phyloP scores from a whole-genome alignment of 2,888 invertebrate species.

The Herminia tarsipennalis region DNA sequence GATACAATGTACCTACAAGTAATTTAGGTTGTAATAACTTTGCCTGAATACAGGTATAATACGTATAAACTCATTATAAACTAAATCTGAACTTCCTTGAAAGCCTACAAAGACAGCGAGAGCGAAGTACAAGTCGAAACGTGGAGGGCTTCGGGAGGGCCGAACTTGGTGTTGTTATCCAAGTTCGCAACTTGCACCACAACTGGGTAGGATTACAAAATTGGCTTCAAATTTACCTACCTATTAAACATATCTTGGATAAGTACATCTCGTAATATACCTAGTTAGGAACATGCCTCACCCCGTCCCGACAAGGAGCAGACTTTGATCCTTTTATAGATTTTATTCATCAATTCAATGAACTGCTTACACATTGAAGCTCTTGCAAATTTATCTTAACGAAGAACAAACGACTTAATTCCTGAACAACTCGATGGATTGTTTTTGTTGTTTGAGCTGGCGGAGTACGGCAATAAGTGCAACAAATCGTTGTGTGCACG shows the following conservation, averaged over 20 bases:
- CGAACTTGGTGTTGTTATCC: constrained; percentile 52
- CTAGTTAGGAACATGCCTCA: too few species aligned
- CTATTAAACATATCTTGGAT: background rate
- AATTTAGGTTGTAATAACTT: background rate
- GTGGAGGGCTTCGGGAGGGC: constrained; percentile 59
- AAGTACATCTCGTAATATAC: background rate
- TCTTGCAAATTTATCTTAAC: constrained; percentile 51
- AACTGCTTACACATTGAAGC: constrained; percentile 38
- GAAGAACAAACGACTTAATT: constrained; percentile 58
- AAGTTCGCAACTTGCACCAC: constrained; percentile 40
- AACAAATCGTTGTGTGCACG: constrained; percentile 76
- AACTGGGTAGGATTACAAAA: constrained; percentile 44
- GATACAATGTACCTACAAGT: background rate
- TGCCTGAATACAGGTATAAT: background rate
- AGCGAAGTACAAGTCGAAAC: constrained; percentile 38
- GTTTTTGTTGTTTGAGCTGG: constrained; percentile 55
- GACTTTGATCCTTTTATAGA: constrained; percentile 34
- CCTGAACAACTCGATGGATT: constrained; percentile 48
- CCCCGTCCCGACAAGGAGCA: background rate
- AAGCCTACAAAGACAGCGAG: constrained; percentile 42
- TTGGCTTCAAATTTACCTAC: constrained; percentile 7
- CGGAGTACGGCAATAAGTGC: constrained; percentile 69
- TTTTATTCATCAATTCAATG: constrained; percentile 31
- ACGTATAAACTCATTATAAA: constrained; percentile 12
- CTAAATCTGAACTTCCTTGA: constrained; percentile 29